These are phyloP conservation scores for Pachycephala philippinensis DNA, from an alignment of 2,113 vertebrate genomes.

Conservation along the genomic window DNA sequence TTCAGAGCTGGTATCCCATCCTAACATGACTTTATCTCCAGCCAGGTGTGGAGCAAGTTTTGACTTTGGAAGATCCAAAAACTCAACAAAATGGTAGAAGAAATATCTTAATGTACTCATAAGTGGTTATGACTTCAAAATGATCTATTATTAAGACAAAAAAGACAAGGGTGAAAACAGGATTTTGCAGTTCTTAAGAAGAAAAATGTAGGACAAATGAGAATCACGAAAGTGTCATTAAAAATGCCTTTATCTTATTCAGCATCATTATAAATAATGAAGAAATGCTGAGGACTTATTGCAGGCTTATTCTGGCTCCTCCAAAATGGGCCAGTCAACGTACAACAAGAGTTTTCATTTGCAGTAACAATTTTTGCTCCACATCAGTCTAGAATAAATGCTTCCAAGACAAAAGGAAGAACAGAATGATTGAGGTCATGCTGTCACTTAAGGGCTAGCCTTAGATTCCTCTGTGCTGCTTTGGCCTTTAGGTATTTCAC, in stretches of 20 bases:
- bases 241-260: background rate
- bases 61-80: background rate
- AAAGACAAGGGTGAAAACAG: background rate
- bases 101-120: background rate
- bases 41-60: background rate
- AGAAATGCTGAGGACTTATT: background rate
- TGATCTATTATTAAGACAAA: background rate
- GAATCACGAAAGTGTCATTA: background rate
- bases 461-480: background rate
- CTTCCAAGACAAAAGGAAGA: background rate
- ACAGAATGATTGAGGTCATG: background rate
- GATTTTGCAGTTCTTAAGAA: background rate
- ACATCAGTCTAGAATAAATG: background rate
- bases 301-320: background rate
- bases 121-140: background rate
- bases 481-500: background rate
- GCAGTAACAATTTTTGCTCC: background rate
- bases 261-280: background rate
- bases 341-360: background rate
- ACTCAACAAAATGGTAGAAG: background rate
- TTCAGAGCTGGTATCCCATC: background rate
- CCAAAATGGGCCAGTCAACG: background rate
- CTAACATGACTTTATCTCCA: background rate
- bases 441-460: background rate
- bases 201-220: background rate